Evolutionary conservation across 1,140 invertebrate species (phyloP).

Genomic region (Heliconius congener): DNA sequence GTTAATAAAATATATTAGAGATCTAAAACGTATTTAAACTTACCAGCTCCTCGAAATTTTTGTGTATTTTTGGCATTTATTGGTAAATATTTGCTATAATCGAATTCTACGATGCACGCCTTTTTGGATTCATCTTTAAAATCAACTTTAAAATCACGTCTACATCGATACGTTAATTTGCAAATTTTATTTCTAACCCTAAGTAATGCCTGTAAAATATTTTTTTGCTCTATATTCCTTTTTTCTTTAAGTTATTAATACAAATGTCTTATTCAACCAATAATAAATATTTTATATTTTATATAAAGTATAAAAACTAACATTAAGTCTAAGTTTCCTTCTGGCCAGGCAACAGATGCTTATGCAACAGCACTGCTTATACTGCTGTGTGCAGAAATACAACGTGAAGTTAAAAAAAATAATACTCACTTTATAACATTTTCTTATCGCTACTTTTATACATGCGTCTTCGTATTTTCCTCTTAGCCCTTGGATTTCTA

Average conservation of each 20-base stretch:
- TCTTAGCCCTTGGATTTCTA: slow-evolving; percentile 25
- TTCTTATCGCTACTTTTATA: slow-evolving; percentile 37
- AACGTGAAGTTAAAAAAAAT: neutral
- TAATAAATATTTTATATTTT: no score
- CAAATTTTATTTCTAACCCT: slow-evolving; percentile 38
- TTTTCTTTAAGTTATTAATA: no score
- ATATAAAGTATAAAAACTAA: neutral
- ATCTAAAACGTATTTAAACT: neutral
- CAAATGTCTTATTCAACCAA: no score
- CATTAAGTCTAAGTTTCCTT: neutral
- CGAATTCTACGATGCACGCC: slow-evolving; percentile 44
- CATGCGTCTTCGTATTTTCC: slow-evolving; percentile 36
- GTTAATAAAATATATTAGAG: no score
- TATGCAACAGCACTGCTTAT: no score
- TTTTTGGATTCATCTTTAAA: slow-evolving; percentile 37
- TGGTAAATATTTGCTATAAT: slow-evolving; percentile 25
- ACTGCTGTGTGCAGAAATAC: no score
- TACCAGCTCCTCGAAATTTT: neutral
- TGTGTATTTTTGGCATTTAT: neutral
- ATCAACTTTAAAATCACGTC: slow-evolving; percentile 33
- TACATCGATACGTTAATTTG: slow-evolving; percentile 33
- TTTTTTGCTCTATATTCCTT: neutral
- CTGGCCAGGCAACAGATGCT: no score
- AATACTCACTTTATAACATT: slow-evolving; percentile 38
- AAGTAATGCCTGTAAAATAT: slow-evolving; percentile 32